Conservation (phyloP, 2,113 vertebrate species). For the Ondatra zibethicus region DNA sequence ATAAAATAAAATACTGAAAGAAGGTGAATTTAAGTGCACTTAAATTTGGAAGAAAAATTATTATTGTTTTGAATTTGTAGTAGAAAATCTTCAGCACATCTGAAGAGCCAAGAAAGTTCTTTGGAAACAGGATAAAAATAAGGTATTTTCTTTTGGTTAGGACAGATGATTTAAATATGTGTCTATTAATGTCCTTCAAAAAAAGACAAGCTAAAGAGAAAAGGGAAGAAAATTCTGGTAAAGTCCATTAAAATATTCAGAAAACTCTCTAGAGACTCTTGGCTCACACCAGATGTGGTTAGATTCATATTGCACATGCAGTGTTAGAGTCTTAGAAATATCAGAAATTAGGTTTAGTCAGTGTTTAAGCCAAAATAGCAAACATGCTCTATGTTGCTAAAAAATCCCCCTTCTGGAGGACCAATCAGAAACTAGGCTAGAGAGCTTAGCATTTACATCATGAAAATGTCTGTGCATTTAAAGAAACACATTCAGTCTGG, state of each 20-base stretch:
- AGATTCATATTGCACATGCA: neutral
- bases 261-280: conserved; percentile 40
- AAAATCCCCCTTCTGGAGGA: neutral
- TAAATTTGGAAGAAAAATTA: conserved; percentile 30
- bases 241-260: conserved; percentile 6
- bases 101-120: conserved; percentile 9
- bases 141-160: neutral
- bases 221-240: conserved; percentile 29
- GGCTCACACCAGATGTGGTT: neutral
- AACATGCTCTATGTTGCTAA: neutral
- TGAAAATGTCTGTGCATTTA: conserved; percentile 32
- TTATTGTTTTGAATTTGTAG: conserved; percentile 37
- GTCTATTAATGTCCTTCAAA: conserved; percentile 37
- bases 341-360: conserved; percentile 67
- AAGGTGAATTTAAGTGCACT: conserved; percentile 31
- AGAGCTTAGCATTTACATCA: conserved; percentile 18
- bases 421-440: conserved; percentile 38
- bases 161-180: conserved; percentile 52
- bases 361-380: conserved; percentile 45
- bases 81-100: conserved; percentile 37
- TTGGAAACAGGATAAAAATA: conserved; percentile 51
- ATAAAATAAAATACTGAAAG: neutral
- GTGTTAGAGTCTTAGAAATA: neutral
- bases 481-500: conserved; percentile 52
- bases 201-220: neutral